Conservation (phyloP, 1,140 invertebrate genomes). For the Trichonephila clavata region DNA sequence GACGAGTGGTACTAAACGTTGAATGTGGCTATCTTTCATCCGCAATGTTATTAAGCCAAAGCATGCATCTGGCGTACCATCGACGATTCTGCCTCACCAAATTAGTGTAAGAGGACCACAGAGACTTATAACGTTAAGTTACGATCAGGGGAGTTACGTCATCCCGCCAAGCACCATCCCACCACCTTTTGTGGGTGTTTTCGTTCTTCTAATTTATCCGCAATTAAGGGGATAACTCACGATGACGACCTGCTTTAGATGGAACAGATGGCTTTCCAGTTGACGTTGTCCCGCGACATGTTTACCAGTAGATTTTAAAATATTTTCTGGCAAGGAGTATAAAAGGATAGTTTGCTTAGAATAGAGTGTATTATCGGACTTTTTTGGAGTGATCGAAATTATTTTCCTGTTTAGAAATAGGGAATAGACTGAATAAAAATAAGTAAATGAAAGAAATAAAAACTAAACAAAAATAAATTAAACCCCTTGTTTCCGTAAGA, state of each 20-base stretch:
- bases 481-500: too few relatives aligned
- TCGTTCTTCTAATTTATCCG: neutral
- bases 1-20: neutral
- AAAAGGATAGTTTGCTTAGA: too few relatives aligned
- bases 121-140: conserved; percentile 3
- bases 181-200: neutral
- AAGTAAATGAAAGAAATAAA: too few relatives aligned
- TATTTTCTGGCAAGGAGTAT: too few relatives aligned
- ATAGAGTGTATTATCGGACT: too few relatives aligned
- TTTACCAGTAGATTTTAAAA: too few relatives aligned
- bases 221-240: conserved; percentile 3
- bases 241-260: neutral
- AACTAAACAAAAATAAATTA: too few relatives aligned
- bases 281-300: neutral
- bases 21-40: neutral
- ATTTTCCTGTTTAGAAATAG: too few relatives aligned
- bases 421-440: too few relatives aligned
- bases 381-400: too few relatives aligned
- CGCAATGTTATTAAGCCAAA: conserved; percentile 15
- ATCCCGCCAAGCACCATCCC: neutral
- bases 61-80: neutral
- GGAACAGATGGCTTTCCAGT: neutral
- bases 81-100: neutral
- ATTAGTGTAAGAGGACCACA: neutral
- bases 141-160: neutral